These are phyloP conservation scores for Wiebesia pumilae DNA, from an alignment of 1,140 invertebrate genomes.

Conservation along the genomic window DNA sequence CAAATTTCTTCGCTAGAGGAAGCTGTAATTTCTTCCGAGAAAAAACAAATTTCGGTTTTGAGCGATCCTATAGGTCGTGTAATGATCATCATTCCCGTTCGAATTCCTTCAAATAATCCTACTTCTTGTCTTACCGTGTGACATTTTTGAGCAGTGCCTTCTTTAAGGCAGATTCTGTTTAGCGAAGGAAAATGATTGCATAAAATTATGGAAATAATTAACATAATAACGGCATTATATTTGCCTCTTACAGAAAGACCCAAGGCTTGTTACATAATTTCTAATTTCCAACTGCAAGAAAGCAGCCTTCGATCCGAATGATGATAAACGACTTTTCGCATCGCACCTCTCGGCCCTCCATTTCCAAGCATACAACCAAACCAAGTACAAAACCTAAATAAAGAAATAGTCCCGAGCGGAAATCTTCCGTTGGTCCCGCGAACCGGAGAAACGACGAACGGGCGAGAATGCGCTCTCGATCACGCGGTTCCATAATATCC, in stretches of 20 bases:
- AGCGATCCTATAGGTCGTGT: too few species aligned
- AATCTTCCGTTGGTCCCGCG: background rate
- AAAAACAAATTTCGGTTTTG: too few species aligned
- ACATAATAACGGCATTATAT: background rate
- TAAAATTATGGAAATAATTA: background rate
- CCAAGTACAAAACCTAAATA: background rate
- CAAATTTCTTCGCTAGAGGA: too few species aligned
- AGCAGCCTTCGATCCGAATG: background rate
- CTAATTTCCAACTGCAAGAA: background rate
- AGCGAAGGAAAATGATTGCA: too few species aligned
- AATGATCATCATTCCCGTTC: too few species aligned
- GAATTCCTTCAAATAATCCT: too few species aligned
- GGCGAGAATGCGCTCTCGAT: constrained; percentile 4
- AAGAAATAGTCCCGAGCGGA: background rate
- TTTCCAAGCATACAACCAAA: background rate
- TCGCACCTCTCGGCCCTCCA: too few species aligned
- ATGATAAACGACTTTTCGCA: background rate
- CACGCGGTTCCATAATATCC: constrained; percentile 8
- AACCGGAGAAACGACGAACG: background rate
- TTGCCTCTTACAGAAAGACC: background rate
- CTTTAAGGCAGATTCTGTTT: too few species aligned
- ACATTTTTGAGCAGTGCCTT: too few species aligned
- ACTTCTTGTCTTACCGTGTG: too few species aligned
- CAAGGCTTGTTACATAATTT: background rate
- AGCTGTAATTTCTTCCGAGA: too few species aligned